phyloP scores from a whole-genome alignment of 2,888 invertebrate genomes.

The Protodeltote pygarga region DNA sequence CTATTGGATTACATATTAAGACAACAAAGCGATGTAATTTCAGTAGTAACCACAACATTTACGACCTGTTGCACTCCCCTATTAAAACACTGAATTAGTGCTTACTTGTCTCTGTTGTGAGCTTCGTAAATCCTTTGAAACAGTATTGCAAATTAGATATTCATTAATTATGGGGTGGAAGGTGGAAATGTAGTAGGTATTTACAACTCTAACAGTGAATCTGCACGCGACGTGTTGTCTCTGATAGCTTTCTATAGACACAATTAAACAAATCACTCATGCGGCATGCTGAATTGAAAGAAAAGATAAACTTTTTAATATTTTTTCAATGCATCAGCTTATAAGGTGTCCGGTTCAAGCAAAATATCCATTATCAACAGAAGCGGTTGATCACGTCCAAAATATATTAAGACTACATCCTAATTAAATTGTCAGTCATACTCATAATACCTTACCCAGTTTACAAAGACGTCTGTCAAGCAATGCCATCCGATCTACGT shows the following conservation, averaged over 20 bases:
- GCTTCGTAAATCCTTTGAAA: constrained; percentile 19
- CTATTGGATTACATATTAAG: constrained; percentile 72
- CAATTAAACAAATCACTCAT: no score
- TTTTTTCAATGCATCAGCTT: no score
- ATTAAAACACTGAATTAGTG: constrained; percentile 39
- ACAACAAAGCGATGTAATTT: constrained; percentile 77
- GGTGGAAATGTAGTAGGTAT: constrained; percentile 1
- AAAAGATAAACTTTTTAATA: no score
- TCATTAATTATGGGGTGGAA: constrained; percentile 10
- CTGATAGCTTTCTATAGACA: no score
- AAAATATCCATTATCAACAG: no score
- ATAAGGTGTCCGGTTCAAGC: no score
- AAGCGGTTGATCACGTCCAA: not conserved
- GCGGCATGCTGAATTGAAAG: no score
- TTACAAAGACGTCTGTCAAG: constrained; percentile 37
- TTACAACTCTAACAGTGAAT: not conserved
- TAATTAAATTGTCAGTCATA: not conserved
- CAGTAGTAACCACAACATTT: constrained; percentile 73
- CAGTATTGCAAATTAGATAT: constrained; percentile 18
- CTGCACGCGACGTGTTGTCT: no score
- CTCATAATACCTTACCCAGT: constrained; percentile 23
- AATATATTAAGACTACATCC: not conserved
- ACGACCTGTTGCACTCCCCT: constrained; percentile 66
- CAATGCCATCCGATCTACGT: constrained; percentile 49
- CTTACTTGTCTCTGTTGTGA: constrained; percentile 24